Conservation (phyloP, 2,888 invertebrate genomes). For the Melanchra persicariae region DNA sequence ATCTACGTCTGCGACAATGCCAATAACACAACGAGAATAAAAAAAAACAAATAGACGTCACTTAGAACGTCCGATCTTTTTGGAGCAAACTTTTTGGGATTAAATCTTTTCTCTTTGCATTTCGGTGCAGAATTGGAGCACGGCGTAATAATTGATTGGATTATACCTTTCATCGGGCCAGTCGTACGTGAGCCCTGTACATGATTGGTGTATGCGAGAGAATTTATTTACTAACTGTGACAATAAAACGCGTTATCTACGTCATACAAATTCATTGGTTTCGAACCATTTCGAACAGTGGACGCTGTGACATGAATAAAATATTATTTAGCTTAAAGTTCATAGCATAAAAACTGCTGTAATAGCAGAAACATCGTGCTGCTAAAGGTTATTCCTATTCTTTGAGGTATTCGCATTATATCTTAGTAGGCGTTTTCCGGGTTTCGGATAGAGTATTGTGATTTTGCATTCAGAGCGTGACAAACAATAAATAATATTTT, state of each 20-base stretch:
- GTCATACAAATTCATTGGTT: constrained; percentile 81
- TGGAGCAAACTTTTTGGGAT: constrained; percentile 61
- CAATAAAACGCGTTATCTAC: constrained; percentile 83
- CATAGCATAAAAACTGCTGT: constrained; percentile 66
- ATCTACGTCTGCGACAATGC: constrained; percentile 41
- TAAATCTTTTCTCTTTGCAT: constrained; percentile 81
- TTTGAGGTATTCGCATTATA: constrained; percentile 27
- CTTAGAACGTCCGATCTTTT: constrained; percentile 55
- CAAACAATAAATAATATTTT: constrained; percentile 52
- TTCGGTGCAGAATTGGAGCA: constrained; percentile 80
- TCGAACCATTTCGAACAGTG: constrained; percentile 72
- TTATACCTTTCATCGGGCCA: constrained; percentile 84
- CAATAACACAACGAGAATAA: constrained; percentile 31
- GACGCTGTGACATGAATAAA: constrained; percentile 78
- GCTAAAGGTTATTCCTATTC: constrained; percentile 17
- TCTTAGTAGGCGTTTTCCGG: constrained; percentile 15
- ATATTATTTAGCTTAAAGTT: constrained; percentile 76
- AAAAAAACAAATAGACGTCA: constrained; percentile 27
- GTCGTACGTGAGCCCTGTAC: constrained; percentile 85
- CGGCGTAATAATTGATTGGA: constrained; percentile 88
- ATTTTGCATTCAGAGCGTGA: constrained; percentile 57
- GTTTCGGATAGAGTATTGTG: constrained; percentile 21
- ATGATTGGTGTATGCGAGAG: constrained; percentile 81
- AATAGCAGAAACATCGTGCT: constrained; percentile 35
- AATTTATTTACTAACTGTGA: constrained; percentile 86